Base-by-base conservation (phyloP, 2,797 vertebrate genomes). In the Lepus townsendii region DNA sequence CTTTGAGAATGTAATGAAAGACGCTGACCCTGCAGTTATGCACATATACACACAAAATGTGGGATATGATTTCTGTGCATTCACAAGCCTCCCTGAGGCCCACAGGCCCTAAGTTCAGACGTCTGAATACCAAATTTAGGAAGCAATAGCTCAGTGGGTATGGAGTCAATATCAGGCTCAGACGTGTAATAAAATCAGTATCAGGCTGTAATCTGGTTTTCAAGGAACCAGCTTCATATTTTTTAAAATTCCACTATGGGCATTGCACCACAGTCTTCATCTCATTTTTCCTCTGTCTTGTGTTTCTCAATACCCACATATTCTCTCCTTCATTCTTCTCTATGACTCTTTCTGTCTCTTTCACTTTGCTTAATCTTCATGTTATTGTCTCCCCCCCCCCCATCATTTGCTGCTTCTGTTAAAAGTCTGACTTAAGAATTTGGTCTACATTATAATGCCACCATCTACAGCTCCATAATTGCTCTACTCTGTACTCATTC, bases 401-500 rank as follows among this genome's bases (percentile, higher is more conserved):
- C 42, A 0, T 20, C 32, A 35, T 77, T 72, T 84, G 65, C 17
- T 42, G 38, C 27, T 86, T 35, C 63, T 82, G 50, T 88, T 52
- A 27, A 35, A 47, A 88, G 20, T 73, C 66, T 91, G 66, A 86
- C 50, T 71, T 83, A 78, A 95, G 22, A 94, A 95, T 95, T 84
- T 90, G 76, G 57, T 93, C 95, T 57, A 88, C 52, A 24, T 82
- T 96, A 93, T 89, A 91, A 93, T 82, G 69, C 5, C 66, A 80
- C 60, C 88, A 57, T 8, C 83, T 50, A 77, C 84, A 92, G 2
- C 72, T 88, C 76, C 10, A 27, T 11, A 97, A 92, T 7, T n/a
- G 9, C 85, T 97, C 83, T 63, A 65, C 24, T 96, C 20, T 94
- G 54, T 77, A 62, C 47, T 90, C 65, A 27, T 97, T 96, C 72